Evolutionary conservation across 1,140 invertebrate genomes (phyloP).

Genomic region (Drosophila setifemur): DNA sequence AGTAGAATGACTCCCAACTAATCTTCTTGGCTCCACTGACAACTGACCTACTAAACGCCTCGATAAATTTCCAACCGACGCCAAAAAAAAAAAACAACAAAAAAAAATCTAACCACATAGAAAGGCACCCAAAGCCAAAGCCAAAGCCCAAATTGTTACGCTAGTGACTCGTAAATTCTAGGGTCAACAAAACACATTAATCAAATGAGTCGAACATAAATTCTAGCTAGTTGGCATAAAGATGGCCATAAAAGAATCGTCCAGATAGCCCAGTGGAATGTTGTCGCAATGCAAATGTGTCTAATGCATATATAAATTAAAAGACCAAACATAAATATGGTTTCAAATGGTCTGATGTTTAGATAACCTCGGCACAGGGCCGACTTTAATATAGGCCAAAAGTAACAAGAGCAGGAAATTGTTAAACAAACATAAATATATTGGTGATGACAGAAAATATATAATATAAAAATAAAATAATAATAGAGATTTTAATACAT

Average conservation of each 20-base stretch:
- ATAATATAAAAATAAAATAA: too few relatives aligned
- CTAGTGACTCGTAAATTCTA: slow-evolving; percentile 46
- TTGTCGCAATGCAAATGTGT: slow-evolving; percentile 41
- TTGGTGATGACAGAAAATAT: too few relatives aligned
- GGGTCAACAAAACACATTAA: slow-evolving; percentile 47
- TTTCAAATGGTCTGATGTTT: slow-evolving; percentile 18
- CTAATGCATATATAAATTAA: slow-evolving; percentile 51
- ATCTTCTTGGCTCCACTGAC: slow-evolving; percentile 2
- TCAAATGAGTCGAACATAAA: slow-evolving; percentile 69
- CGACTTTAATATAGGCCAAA: slow-evolving; percentile 51
- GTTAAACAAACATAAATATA: too few relatives aligned
- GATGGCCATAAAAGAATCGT: slow-evolving; percentile 34
- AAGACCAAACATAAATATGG: slow-evolving; percentile 36
- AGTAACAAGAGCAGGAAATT: slow-evolving; percentile 30
- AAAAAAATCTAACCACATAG: too few relatives aligned
- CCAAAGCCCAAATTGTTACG: slow-evolving; percentile 41
- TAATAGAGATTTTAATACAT: too few relatives aligned
- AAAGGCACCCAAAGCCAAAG: too few relatives aligned
- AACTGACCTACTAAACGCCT: slow-evolving; percentile 47
- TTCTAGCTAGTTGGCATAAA: slow-evolving; percentile 40
- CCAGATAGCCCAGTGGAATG: slow-evolving; percentile 25
- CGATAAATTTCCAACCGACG: slow-evolving; percentile 57
- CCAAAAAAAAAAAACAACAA: neutral
- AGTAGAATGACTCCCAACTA: slow-evolving; percentile 2
- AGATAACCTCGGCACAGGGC: slow-evolving; percentile 32